Evolutionary conservation across 2,797 vertebrate species (phyloP), one percentile per base, ranked within the genome.

Genomic region (Graptemys geographica): DNA sequence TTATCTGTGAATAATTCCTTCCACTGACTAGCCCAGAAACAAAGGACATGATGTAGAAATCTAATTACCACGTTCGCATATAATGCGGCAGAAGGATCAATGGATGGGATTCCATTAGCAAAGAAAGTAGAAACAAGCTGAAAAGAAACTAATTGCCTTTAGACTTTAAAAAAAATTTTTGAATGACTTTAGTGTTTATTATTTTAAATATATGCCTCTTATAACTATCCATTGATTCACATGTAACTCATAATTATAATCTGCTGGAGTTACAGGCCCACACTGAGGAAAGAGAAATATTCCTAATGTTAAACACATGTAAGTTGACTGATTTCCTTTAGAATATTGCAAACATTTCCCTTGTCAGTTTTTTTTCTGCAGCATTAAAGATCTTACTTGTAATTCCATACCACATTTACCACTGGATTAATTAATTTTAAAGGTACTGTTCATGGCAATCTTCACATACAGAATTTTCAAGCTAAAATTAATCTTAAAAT

Each of bases 401-500:
- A 94, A 92, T 85, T 78, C 87, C 79, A 2, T 57, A 82, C 90
- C 0, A 0, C 76, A 88, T 90, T 97, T 94, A 95, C 31, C 69
- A 52, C 79, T 52, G 62, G 31, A 93, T 95, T 86, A 90, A 62
- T 94, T 93, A 85, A 85, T 51, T 95, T 92, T 89, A 90, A 83
- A 96, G 82, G 84, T 80, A 88, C 33, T 37, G 6, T 78, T 93
- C 94, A 85, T 89, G 87, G 5, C 91, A 83, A 18, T 78, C 89
- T 96, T 94, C 90, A 11, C 87, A 90, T 93, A 93, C 84, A 57
- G 85, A 90, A 93, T 92, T 6, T 31, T 62, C 51, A 56, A 92
- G 89, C 80, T 81, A 41, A 87, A 93, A 95, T 91, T 74, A 92
- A 92, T 94, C 92, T 89, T 88, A 95, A 88, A 90, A 97, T 95